Conservation (phyloP, 2,113 vertebrate species). For the Brienomyrus longianalis region DNA sequence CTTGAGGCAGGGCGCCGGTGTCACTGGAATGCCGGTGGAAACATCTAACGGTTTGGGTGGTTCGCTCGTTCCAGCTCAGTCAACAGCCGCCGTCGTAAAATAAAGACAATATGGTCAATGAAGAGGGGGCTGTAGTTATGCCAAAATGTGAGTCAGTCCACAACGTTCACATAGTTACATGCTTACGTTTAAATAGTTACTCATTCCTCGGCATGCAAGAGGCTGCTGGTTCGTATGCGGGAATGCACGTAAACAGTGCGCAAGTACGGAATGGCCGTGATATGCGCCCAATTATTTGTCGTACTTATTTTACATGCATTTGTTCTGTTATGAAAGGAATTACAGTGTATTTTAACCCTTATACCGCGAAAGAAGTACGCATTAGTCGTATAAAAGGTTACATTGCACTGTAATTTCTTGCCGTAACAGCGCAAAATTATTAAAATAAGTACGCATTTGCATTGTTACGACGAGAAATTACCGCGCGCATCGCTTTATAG, state of each 20-base stretch:
- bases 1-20: background rate
- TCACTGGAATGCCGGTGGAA: background rate
- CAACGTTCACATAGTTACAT: background rate
- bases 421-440: background rate
- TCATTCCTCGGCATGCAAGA: background rate
- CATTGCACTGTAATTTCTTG: background rate
- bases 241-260: background rate
- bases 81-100: background rate
- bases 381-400: background rate
- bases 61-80: background rate
- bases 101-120: background rate
- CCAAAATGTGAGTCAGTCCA: background rate
- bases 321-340: background rate
- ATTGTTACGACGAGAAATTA: background rate
- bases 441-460: background rate
- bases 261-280: background rate
- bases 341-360: background rate
- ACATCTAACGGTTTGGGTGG: slow-evolving; percentile 8
- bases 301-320: background rate
- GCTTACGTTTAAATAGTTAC: background rate
- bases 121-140: background rate
- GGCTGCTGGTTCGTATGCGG: background rate
- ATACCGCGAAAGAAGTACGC: background rate
- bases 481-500: background rate
- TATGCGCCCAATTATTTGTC: background rate